Percentiles rank a stretch among this genome's conserved stretches.
Conservation (phyloP, 2,113 vertebrate species). For the Oreotragus oreotragus region DNA sequence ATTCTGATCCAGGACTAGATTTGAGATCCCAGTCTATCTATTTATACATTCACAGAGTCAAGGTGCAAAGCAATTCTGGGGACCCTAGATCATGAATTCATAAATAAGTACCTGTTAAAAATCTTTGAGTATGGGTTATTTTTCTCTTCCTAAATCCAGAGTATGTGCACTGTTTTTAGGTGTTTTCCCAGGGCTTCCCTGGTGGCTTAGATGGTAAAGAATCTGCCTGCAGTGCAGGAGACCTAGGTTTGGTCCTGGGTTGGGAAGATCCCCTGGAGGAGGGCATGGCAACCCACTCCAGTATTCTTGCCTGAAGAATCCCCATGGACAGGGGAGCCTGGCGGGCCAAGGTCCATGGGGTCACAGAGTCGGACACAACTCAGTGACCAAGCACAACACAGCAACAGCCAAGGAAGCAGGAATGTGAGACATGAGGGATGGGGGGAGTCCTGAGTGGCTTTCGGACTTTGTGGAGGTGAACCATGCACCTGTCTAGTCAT, state of each 20-base stretch:
- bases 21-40: not conserved
- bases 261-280: not conserved
- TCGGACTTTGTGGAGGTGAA: not conserved
- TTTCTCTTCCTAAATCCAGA: not conserved
- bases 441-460: accelerated
- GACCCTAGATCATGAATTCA: accelerated
- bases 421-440: accelerated
- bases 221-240: not conserved
- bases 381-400: not conserved
- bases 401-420: not conserved
- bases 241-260: not conserved
- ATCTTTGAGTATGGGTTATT: accelerated
- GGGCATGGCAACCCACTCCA: not conserved
- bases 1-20: too few species aligned
- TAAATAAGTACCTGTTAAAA: not conserved
- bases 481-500: accelerated
- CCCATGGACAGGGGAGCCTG: not conserved
- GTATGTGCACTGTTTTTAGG: too few species aligned
- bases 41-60: not conserved
- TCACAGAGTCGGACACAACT: not conserved
- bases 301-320: not conserved
- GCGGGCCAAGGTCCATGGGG: accelerated
- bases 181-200: not conserved
- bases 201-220: not conserved
- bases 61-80: accelerated